These are phyloP conservation scores for Hydrozoanthus tunicans DNA, from an alignment of 64 coral and sea anemone genomes.

Conservation along the genomic window DNA sequence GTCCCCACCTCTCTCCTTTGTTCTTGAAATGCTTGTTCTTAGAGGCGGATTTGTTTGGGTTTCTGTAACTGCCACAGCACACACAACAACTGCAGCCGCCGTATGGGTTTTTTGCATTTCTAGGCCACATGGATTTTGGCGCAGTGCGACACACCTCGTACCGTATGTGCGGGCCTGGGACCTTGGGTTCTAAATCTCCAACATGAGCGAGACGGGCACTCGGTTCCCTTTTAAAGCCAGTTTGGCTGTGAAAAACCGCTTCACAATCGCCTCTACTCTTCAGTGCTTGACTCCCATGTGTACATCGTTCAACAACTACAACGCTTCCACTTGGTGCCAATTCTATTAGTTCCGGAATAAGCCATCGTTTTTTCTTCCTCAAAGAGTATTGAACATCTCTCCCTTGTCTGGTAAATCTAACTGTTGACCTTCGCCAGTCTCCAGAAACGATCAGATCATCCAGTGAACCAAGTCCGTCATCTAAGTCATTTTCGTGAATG, in stretches of 20 bases:
- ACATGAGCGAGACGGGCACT: slow-evolving; percentile 5
- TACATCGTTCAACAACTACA: slow-evolving; percentile 17
- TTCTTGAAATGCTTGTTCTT: slow-evolving; percentile 49
- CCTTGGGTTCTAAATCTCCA: slow-evolving; percentile 37
- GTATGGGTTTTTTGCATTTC: not conserved
- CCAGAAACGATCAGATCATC: slow-evolving; percentile 10
- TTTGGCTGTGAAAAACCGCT: slow-evolving; percentile 8
- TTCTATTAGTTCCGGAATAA: not conserved
- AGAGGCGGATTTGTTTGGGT: slow-evolving; percentile 31
- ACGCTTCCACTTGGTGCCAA: not conserved
- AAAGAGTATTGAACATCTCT: slow-evolving; percentile 49
- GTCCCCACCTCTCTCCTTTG: slow-evolving; percentile 27
- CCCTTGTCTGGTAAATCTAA: slow-evolving; percentile 7
- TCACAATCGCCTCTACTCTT: slow-evolving; percentile 18
- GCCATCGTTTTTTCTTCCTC: slow-evolving; percentile 51
- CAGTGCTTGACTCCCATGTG: not conserved
- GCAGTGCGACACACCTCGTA: slow-evolving; percentile 37
- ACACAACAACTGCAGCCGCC: not conserved
- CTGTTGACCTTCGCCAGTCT: not conserved
- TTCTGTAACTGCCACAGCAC: slow-evolving; percentile 1
- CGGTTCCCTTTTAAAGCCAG: not conserved
- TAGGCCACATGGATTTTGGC: slow-evolving; percentile 7
- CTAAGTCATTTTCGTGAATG: slow-evolving; percentile 43
- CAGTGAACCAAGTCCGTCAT: slow-evolving; percentile 41
- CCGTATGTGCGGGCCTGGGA: not conserved